Evolutionary conservation across 2,888 invertebrate species (phyloP).

Genomic region (Stictocephala bisonia): DNA sequence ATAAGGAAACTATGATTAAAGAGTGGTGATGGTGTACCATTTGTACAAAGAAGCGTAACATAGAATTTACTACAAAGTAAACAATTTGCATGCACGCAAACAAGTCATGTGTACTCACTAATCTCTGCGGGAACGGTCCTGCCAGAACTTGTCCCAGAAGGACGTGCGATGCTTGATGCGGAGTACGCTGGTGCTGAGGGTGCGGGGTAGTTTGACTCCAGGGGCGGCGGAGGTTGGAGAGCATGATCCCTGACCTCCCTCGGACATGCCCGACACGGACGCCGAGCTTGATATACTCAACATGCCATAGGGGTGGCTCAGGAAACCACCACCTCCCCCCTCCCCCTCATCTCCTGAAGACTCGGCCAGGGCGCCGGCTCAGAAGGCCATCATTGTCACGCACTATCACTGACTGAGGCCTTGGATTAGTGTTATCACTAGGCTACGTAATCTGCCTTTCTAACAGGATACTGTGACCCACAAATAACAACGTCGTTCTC

Average conservation of each 20-base stretch:
- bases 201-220: conserved; percentile 71
- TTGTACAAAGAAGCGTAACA: no score
- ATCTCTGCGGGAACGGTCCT: conserved; percentile 74
- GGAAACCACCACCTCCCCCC: conserved; percentile 38
- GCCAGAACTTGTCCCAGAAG: conserved; percentile 89
- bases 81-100: no score
- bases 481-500: no score
- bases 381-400: background rate
- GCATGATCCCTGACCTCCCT: conserved; percentile 44
- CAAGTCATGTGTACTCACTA: no score
- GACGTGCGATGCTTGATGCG: conserved; percentile 81
- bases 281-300: conserved; percentile 51
- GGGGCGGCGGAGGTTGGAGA: conserved; percentile 38
- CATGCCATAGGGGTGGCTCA: conserved; percentile 45
- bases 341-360: conserved; percentile 42
- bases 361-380: conserved; percentile 27
- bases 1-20: no score
- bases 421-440: no score
- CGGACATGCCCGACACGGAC: conserved; percentile 49
- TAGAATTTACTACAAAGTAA: no score
- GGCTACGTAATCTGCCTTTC: no score
- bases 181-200: conserved; percentile 82
- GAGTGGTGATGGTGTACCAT: no score
- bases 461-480: no score
- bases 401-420: no score